Conservation (phyloP, 2,888 invertebrate species). For the Caenorhabditis sp. region DNA sequence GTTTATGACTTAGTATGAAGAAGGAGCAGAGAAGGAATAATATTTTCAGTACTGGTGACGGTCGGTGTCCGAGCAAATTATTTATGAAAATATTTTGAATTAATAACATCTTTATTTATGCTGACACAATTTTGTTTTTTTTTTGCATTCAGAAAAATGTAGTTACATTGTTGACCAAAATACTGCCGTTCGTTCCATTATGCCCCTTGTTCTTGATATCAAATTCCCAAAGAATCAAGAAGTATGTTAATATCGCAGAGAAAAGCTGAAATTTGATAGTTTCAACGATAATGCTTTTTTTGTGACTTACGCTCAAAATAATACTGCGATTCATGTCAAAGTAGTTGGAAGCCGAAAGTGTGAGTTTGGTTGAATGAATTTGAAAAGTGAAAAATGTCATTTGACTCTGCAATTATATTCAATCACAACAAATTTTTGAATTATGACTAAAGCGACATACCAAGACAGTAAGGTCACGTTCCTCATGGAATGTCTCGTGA, state of each 20-base stretch:
- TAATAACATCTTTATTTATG: not conserved
- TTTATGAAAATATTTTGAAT: not conserved
- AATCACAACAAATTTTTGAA: not conserved
- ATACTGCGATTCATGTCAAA: slow-evolving; percentile 55
- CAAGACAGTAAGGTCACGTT: slow-evolving; percentile 48
- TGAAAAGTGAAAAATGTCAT: slow-evolving; percentile 55
- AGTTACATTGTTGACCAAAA: slow-evolving; percentile 26
- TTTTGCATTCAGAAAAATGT: not conserved
- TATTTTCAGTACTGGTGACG: not conserved
- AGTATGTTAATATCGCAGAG: slow-evolving; percentile 55
- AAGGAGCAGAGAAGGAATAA: not conserved
- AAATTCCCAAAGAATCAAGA: slow-evolving; percentile 49
- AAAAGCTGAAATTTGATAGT: slow-evolving; percentile 40
- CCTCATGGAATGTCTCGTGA: slow-evolving; percentile 54
- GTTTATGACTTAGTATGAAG: slow-evolving; percentile 14
- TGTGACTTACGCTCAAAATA: slow-evolving; percentile 37
- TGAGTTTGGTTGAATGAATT: slow-evolving; percentile 53
- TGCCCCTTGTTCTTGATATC: slow-evolving; percentile 29
- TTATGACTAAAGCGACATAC: slow-evolving; percentile 3
- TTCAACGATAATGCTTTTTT: not conserved
- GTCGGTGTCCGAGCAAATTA: not conserved
- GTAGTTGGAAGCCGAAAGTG: slow-evolving; percentile 51
- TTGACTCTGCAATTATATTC: slow-evolving; percentile 43
- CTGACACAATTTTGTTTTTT: not conserved
- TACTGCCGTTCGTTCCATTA: not conserved